Evolutionary conservation across 1,140 invertebrate genomes (phyloP).

Genomic region (Aleiodes sp.): DNA sequence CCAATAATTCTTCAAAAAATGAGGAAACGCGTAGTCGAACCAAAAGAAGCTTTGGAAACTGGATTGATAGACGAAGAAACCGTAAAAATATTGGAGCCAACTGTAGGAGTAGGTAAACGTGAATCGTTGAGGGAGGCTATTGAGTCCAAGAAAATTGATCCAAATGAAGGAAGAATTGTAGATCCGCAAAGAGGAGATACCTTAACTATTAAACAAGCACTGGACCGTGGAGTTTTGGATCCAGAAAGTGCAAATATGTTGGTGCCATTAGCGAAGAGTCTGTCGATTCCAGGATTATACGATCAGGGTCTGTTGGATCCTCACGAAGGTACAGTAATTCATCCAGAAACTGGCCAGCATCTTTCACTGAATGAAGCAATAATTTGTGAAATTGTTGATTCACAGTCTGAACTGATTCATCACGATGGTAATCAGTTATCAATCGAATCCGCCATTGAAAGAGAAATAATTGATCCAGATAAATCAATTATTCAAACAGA

Average conservation of each 20-base stretch:
- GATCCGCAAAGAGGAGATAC: constrained; percentile 83
- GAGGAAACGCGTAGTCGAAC: constrained; percentile 76
- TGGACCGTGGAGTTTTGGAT: constrained; percentile 86
- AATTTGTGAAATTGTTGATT: constrained; percentile 86
- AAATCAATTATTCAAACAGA: constrained; percentile 76
- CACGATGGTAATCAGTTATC: constrained; percentile 74
- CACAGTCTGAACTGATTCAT: constrained; percentile 70
- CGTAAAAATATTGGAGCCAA: constrained; percentile 72
- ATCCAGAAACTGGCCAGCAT: constrained; percentile 85
- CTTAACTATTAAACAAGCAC: constrained; percentile 83
- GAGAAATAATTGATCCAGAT: constrained; percentile 78
- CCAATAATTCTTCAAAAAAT: constrained; percentile 81
- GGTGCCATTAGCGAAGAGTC: constrained; percentile 81
- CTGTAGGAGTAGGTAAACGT: constrained; percentile 59
- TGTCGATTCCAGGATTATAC: constrained; percentile 83
- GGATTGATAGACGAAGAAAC: constrained; percentile 81
- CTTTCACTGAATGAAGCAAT: constrained; percentile 84
- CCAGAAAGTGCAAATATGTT: constrained; percentile 79
- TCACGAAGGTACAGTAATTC: constrained; percentile 82
- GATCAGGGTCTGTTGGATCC: constrained; percentile 85
- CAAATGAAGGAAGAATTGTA: constrained; percentile 79
- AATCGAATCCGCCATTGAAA: constrained; percentile 79
- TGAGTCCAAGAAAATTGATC: constrained; percentile 78
- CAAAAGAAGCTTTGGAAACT: constrained; percentile 76
- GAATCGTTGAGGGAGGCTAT: constrained; percentile 78